phyloP scores from a whole-genome alignment of 2,113 vertebrate genomes.

The Noturus placidus region DNA sequence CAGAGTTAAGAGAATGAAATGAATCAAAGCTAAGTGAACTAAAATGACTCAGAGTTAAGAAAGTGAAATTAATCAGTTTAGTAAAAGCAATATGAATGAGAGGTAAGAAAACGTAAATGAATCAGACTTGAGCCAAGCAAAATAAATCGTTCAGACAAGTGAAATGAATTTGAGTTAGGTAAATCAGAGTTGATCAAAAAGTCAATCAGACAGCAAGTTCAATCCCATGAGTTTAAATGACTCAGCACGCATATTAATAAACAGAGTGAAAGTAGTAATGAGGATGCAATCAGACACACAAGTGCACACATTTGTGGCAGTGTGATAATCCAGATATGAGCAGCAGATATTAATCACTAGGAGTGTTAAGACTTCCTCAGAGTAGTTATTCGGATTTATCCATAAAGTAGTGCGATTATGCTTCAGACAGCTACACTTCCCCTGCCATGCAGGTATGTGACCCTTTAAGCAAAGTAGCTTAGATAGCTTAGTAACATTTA shows the following conservation, averaged over 20 bases:
- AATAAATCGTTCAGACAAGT: neutral
- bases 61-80: neutral
- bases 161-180: neutral
- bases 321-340: conserved; percentile 10
- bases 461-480: neutral
- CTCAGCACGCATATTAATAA: neutral
- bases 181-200: neutral
- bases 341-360: neutral
- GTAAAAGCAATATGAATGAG: neutral
- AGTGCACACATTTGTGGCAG: neutral
- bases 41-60: neutral
- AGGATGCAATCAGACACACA: neutral
- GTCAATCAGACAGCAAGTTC: conserved; percentile 26
- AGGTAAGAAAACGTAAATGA: neutral
- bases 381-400: neutral
- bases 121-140: neutral
- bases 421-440: neutral
- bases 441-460: neutral
- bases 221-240: neutral
- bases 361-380: neutral
- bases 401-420: neutral
- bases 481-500: neutral
- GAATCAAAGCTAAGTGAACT: neutral
- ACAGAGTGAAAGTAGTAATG: neutral
- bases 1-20: neutral